Percentiles rank a stretch among this genome's conserved stretches.
Conservation (phyloP, 2,888 invertebrate species). For the Eristalis pertinax region DNA sequence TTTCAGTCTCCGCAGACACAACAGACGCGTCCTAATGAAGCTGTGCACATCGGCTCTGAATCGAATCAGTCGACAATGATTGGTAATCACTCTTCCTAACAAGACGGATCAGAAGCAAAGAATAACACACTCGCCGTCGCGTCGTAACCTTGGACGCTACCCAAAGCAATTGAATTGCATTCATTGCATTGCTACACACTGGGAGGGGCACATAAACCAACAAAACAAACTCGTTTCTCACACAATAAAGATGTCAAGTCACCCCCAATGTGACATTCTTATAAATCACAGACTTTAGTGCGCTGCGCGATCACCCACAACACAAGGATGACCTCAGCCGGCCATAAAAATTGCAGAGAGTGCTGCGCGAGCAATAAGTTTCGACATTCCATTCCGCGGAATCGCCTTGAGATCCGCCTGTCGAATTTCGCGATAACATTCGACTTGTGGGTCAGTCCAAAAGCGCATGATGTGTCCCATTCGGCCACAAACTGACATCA, state of each 20-base stretch:
- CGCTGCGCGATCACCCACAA: neutral
- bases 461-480: slow-evolving; percentile 5
- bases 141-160: neutral
- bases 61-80: slow-evolving; percentile 18
- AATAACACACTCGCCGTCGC: neutral
- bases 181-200: too few relatives aligned
- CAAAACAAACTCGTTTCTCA: neutral
- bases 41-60: neutral
- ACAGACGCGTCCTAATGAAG: slow-evolving; percentile 20
- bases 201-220: neutral
- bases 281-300: slow-evolving; percentile 45
- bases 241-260: slow-evolving; percentile 31
- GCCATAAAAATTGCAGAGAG: neutral
- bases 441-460: neutral
- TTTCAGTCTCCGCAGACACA: neutral
- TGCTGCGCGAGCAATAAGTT: neutral
- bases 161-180: neutral
- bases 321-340: slow-evolving; percentile 29
- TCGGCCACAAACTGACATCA: slow-evolving; percentile 39
- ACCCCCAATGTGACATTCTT: slow-evolving; percentile 5
- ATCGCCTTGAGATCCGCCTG: neutral
- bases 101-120: slow-evolving; percentile 1
- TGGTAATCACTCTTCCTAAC: slow-evolving; percentile 21
- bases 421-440: neutral
- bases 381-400: neutral